These are phyloP conservation scores for Nothoprocta perdicaria DNA, from an alignment of 2,113 vertebrate genomes.

Conservation along the genomic window DNA sequence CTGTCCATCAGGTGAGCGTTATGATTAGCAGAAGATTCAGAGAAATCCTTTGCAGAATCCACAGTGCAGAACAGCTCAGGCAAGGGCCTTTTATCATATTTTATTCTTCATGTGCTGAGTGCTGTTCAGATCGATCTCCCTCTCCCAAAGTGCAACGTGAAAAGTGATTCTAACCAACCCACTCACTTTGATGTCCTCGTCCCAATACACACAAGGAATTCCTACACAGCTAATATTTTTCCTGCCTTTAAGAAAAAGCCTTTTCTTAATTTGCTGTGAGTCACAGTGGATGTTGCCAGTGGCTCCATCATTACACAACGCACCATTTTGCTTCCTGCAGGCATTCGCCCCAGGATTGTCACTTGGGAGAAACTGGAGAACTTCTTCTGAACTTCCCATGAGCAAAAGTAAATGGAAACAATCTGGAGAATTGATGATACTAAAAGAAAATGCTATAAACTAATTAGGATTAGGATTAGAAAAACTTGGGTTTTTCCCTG, in stretches of 20 bases:
- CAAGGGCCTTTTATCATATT: background rate
- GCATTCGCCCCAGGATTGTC: background rate
- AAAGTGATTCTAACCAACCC: background rate
- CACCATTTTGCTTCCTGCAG: background rate
- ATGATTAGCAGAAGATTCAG: background rate
- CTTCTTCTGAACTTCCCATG: background rate
- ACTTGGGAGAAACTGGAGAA: background rate
- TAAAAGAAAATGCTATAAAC: background rate
- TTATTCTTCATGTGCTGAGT: background rate
- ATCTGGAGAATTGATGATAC: background rate
- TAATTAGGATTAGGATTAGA: background rate
- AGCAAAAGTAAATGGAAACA: background rate
- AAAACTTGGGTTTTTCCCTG: background rate
- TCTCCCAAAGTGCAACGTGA: background rate
- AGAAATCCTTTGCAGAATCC: background rate
- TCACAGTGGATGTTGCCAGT: background rate
- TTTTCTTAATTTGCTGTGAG: constrained; percentile 8
- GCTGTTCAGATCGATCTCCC: background rate
- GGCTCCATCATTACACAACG: background rate
- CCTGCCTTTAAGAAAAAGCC: background rate
- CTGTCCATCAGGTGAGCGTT: background rate
- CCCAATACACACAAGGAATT: background rate
- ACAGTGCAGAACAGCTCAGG: background rate
- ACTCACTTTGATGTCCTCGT: background rate
- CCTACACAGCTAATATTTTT: background rate